Conservation (phyloP, 2,113 vertebrate genomes). For the Onychostoma macrolepis region DNA sequence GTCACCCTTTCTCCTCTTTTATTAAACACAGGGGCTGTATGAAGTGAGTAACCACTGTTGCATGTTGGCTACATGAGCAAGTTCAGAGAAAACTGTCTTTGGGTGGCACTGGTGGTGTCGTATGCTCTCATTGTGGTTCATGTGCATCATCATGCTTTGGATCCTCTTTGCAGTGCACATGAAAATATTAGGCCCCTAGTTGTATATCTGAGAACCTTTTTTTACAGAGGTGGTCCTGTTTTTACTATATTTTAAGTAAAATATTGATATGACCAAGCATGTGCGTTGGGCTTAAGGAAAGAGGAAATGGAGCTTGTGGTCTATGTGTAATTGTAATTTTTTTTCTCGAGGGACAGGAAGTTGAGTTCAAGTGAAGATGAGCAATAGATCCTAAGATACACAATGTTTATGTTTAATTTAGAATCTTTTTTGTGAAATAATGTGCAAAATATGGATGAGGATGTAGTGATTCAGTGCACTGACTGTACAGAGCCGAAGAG, state of each 20-base stretch:
- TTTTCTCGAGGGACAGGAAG: slow-evolving; percentile 29
- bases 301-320: slow-evolving; percentile 29
- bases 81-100: background rate
- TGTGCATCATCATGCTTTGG: background rate
- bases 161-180: background rate
- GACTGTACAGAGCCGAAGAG: background rate
- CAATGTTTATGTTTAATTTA: background rate
- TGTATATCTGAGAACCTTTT: background rate
- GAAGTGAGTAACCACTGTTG: background rate
- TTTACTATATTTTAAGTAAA: background rate
- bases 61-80: background rate
- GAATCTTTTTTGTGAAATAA: background rate
- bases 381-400: background rate
- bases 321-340: background rate
- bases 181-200: background rate
- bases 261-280: background rate
- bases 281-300: background rate
- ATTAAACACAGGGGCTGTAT: background rate
- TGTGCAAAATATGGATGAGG: background rate
- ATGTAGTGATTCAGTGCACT: background rate
- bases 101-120: background rate
- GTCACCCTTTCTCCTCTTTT: background rate
- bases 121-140: slow-evolving; percentile 11
- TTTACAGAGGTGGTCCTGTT: background rate
- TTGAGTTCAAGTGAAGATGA: slow-evolving; percentile 1